Evolutionary conservation across 2,888 invertebrate species (phyloP).

Genomic region (Metellina segmentata): DNA sequence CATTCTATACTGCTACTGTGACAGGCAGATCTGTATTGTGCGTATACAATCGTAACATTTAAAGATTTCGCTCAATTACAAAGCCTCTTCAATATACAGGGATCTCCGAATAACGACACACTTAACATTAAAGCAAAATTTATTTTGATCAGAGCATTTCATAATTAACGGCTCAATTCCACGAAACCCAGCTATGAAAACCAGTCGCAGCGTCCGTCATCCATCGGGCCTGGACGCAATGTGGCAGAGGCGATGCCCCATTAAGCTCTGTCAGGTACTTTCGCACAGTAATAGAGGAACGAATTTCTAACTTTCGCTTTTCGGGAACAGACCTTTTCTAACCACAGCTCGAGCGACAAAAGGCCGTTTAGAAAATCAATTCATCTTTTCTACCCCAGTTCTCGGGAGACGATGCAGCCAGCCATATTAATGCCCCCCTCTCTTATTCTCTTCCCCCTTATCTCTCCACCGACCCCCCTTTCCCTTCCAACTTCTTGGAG

Average conservation of each 20-base stretch:
- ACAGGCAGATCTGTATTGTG: too few relatives aligned
- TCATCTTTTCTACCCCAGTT: slow-evolving; percentile 74
- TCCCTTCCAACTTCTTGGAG: slow-evolving; percentile 48
- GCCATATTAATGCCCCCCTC: slow-evolving; percentile 66
- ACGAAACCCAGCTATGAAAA: neutral
- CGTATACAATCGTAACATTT: too few relatives aligned
- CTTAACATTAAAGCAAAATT: neutral
- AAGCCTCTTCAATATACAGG: too few relatives aligned
- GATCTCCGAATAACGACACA: too few relatives aligned
- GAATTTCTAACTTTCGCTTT: slow-evolving; percentile 54
- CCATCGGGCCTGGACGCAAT: slow-evolving; percentile 3
- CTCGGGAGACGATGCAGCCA: slow-evolving; percentile 67
- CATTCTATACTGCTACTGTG: too few relatives aligned
- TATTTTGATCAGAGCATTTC: neutral
- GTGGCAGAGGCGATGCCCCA: neutral
- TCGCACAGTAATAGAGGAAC: slow-evolving; percentile 7
- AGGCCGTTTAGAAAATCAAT: slow-evolving; percentile 72
- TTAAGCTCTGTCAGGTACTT: slow-evolving; percentile 43
- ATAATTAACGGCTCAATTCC: neutral
- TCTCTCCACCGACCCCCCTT: slow-evolving; percentile 1
- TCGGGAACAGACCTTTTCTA: slow-evolving; percentile 48
- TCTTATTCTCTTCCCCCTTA: slow-evolving; percentile 4
- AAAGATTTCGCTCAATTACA: too few relatives aligned
- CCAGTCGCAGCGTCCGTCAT: neutral
- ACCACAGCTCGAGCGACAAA: slow-evolving; percentile 69